Percentiles rank a stretch among this genome's conserved stretches.
These are phyloP conservation scores for Danionella cerebrum DNA, from an alignment of 2,113 vertebrate genomes.

Conservation along the genomic window DNA sequence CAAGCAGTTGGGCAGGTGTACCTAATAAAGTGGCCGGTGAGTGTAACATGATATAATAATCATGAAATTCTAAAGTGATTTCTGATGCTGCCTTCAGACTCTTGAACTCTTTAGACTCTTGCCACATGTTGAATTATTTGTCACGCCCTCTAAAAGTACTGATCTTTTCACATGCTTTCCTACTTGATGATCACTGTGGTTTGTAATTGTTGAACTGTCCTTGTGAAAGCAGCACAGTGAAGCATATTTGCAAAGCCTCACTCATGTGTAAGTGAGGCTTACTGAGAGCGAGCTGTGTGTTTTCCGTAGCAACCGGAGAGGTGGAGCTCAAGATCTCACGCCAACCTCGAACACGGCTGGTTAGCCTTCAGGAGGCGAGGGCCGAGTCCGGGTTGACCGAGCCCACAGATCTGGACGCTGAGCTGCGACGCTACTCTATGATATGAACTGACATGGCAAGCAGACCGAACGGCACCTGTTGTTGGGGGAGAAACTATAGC, in stretches of 20 bases:
- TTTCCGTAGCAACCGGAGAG: slow-evolving; percentile 38
- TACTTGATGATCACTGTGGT: no score
- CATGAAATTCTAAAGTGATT: not conserved
- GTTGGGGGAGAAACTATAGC: not conserved
- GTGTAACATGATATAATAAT: no score
- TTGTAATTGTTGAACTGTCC: not conserved
- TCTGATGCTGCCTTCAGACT: not conserved
- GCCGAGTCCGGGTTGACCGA: slow-evolving; percentile 4
- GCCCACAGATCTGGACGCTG: not conserved
- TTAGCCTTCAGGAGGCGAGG: slow-evolving; percentile 46
- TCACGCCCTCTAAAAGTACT: no score
- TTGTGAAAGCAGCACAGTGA: not conserved
- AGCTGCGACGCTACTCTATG: slow-evolving; percentile 30
- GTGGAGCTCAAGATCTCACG: slow-evolving; percentile 28
- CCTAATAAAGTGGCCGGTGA: no score
- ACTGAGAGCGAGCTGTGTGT: slow-evolving; percentile 38
- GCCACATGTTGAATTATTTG: no score
- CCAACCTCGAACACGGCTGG: slow-evolving; percentile 34
- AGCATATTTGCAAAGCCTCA: not conserved
- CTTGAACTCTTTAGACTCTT: not conserved
- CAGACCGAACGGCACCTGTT: not conserved
- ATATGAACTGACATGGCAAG: slow-evolving; percentile 25
- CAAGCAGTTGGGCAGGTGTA: no score
- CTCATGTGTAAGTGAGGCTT: not conserved
- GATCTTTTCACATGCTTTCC: no score